Percentiles rank a stretch among this genome's conserved stretches.
Evolutionary conservation across 2,888 invertebrate genomes (phyloP).

Genomic region (Mythimna vitellina): DNA sequence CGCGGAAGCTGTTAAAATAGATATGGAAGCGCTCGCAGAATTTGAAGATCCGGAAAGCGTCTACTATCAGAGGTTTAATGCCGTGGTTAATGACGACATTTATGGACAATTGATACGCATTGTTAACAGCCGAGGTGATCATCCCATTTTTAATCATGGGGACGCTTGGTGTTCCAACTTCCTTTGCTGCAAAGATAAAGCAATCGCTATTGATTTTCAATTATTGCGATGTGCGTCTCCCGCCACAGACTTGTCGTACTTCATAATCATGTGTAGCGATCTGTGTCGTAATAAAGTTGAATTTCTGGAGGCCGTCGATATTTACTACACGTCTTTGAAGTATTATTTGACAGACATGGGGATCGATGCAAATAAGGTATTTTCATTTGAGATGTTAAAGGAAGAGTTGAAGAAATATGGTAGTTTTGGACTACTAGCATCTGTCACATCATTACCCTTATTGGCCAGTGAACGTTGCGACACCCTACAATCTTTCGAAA

Average conservation of each 20-base stretch:
- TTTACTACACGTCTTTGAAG: conserved; percentile 70
- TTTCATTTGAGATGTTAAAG: conserved; percentile 68
- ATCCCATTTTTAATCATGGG: conserved; percentile 75
- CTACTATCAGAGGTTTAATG: conserved; percentile 74
- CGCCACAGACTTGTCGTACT: conserved; percentile 73
- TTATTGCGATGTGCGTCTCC: conserved; percentile 73
- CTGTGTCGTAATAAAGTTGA: conserved; percentile 66
- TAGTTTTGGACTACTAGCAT: conserved; percentile 71
- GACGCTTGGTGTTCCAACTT: conserved; percentile 80
- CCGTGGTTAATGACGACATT: conserved; percentile 66
- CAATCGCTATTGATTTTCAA: conserved; percentile 77
- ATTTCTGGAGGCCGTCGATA: conserved; percentile 69
- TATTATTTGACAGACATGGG: conserved; percentile 76
- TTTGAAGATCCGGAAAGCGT: conserved; percentile 69
- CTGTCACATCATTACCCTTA: conserved; percentile 72
- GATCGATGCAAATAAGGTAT: conserved; percentile 66
- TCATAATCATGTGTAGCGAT: conserved; percentile 69
- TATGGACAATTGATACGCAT: conserved; percentile 71
- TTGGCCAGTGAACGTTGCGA: conserved; percentile 72
- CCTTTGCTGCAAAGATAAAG: conserved; percentile 68
- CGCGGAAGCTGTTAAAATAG: conserved; percentile 70
- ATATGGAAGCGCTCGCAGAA: conserved; percentile 68
- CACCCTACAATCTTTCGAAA: conserved; percentile 63
- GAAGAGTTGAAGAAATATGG: conserved; percentile 74
- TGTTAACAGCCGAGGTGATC: conserved; percentile 59